Base-by-base conservation (phyloP, 2,888 invertebrate species). In the Drosophila multiciliata region DNA sequence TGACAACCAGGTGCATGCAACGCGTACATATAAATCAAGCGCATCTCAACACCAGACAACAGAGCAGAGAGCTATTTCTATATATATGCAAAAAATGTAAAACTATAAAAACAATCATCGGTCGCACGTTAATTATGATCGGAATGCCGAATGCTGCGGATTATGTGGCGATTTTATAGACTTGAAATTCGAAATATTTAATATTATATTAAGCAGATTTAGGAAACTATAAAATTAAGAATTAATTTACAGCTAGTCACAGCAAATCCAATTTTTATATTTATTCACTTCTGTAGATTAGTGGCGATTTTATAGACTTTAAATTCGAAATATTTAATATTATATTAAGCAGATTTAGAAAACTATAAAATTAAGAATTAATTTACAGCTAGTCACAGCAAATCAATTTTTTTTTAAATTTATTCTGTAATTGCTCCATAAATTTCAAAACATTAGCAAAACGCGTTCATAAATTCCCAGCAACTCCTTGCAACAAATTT, bases 1-100 rank as follows among this genome's bases (percentile, higher is more conserved):
- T 78, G 78, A 80, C 78, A 78, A 73, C 81, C 81, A 78, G 81
- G 82, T 79, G 78, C 82, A 79, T 79, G 78, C 78, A 78, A 62
- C 78, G 40, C 38, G 67, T 33, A 78, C 73, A 78, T 77, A 78
- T 73, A 78, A 78, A 81, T 78, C 78, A 73, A 60, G 68, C 66
- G 58, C 20, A 33, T 40, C 53, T 15, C 49, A 57, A 55, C 59
- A 23, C n/a, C 17, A 20, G 35, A 52, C 29, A 11, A 38, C 36
- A 60, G n/a, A 60, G n/a, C 45, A 45, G 29, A 52, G 40, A 55
- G 61, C 29, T 61, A 36, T 40, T 53, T 66, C 26, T 4, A 36
- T 36, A 26, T 26, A 35, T 54, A 36, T 54, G 8, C n/a, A 7
- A 11, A 26, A 52, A 32, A 52, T 29, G 3, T 32, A n/a, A 32